phyloP scores from a whole-genome alignment of 2,113 vertebrate species.

The Xyliphius kryptos region DNA sequence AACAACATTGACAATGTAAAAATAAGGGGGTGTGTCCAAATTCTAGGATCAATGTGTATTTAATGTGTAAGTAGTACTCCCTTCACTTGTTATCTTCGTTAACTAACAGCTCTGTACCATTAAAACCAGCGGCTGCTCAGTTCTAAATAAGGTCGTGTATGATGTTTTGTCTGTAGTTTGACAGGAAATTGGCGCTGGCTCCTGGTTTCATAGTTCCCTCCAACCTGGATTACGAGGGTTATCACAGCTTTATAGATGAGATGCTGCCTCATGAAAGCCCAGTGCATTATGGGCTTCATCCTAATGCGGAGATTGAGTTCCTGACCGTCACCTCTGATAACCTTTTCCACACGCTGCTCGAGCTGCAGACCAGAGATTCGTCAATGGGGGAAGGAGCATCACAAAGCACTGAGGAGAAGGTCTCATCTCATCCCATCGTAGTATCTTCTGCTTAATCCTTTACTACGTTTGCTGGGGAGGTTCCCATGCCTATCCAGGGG shows the following conservation, averaged over 20 bases:
- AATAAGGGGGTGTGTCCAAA: too few species aligned
- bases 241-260: slow-evolving; percentile 66
- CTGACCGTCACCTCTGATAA: slow-evolving; percentile 67
- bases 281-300: slow-evolving; percentile 61
- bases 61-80: too few species aligned
- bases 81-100: too few species aligned
- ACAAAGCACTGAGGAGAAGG: slow-evolving; percentile 74
- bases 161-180: slow-evolving; percentile 53
- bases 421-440: too few species aligned
- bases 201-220: slow-evolving; percentile 66
- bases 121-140: too few species aligned
- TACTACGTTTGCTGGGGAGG: too few species aligned
- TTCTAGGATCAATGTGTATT: too few species aligned
- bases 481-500: too few species aligned
- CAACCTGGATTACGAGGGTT: slow-evolving; percentile 70
- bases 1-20: too few species aligned
- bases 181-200: slow-evolving; percentile 62
- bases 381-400: slow-evolving; percentile 62
- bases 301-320: slow-evolving; percentile 69
- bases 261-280: slow-evolving; percentile 65
- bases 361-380: slow-evolving; percentile 69
- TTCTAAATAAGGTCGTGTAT: too few species aligned
- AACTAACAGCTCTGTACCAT: too few species aligned
- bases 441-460: too few species aligned
- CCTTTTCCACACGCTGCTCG: slow-evolving; percentile 70